Conservation (phyloP, 2,888 invertebrate genomes). For the Eupsilia transversa region DNA sequence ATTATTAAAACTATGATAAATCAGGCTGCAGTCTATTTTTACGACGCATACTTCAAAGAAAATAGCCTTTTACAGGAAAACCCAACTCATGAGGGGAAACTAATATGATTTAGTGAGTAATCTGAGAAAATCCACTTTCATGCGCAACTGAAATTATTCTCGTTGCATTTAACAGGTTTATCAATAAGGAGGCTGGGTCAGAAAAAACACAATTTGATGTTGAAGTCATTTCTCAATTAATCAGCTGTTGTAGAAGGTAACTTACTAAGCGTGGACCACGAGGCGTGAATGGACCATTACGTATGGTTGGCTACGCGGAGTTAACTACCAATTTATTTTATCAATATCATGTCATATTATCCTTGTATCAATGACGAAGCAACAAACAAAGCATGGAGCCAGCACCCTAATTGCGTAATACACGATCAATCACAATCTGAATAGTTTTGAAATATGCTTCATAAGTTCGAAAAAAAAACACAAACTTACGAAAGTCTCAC, state of each 20-base stretch:
- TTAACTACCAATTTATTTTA: not conserved
- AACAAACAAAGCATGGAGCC: too few relatives aligned
- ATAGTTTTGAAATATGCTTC: too few relatives aligned
- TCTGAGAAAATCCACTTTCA: conserved; percentile 5
- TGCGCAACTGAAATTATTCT: conserved; percentile 13
- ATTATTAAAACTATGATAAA: conserved; percentile 45
- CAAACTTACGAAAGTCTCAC: not conserved
- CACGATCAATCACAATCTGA: too few relatives aligned
- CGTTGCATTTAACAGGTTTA: not conserved
- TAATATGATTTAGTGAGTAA: conserved; percentile 57
- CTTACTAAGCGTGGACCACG: not conserved
- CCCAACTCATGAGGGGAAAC: conserved; percentile 44
- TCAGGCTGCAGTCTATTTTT: conserved; percentile 60
- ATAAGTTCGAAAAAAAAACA: too few relatives aligned
- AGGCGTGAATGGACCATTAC: not conserved
- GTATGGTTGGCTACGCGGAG: not conserved
- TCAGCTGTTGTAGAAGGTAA: not conserved
- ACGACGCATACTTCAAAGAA: conserved; percentile 59
- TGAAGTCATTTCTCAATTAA: too few relatives aligned
- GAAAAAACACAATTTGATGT: not conserved
- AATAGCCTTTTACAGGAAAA: conserved; percentile 58
- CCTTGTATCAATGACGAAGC: too few relatives aligned
- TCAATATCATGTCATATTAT: not conserved
- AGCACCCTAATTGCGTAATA: too few relatives aligned
- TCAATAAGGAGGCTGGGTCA: not conserved